Percentiles rank a stretch among this genome's conserved stretches.
Conservation (phyloP, 2,888 invertebrate species). For the Torymus tubicola region DNA sequence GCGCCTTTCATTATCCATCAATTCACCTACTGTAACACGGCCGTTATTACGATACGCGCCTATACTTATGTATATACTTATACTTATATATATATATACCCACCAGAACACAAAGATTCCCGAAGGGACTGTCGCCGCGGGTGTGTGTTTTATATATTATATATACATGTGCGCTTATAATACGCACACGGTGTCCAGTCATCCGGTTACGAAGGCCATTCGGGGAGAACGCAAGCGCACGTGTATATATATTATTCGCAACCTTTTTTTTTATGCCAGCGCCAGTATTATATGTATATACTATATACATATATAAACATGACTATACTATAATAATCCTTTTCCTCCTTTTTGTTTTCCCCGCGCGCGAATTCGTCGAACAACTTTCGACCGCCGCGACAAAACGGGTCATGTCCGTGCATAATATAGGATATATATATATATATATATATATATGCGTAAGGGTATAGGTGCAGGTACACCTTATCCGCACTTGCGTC, state of each 20-base stretch:
- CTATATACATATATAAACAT: too few relatives aligned
- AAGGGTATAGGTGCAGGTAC: too few relatives aligned
- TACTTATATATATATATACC: too few relatives aligned
- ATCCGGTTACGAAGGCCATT: conserved; percentile 60
- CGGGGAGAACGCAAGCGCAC: not conserved
- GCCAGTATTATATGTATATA: too few relatives aligned
- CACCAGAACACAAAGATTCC: conserved; percentile 39
- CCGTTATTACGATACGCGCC: conserved; percentile 8
- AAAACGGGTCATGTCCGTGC: conserved; percentile 29
- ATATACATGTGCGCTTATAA: not conserved
- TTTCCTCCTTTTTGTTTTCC: not conserved
- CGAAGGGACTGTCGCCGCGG: conserved; percentile 42
- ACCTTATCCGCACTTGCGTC: too few relatives aligned
- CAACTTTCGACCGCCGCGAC: conserved; percentile 26
- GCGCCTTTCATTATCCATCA: conserved; percentile 33
- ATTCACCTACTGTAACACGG: not conserved
- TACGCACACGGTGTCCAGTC: conserved; percentile 37
- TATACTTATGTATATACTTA: too few relatives aligned
- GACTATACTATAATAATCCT: too few relatives aligned
- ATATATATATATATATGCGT: too few relatives aligned
- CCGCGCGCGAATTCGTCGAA: conserved; percentile 23
- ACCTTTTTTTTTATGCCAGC: too few relatives aligned
- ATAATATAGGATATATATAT: too few relatives aligned
- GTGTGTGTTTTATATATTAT: conserved; percentile 25
- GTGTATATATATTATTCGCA: too few relatives aligned